phyloP scores from a whole-genome alignment of 2,113 vertebrate species.

The Semicossyphus pulcher region DNA sequence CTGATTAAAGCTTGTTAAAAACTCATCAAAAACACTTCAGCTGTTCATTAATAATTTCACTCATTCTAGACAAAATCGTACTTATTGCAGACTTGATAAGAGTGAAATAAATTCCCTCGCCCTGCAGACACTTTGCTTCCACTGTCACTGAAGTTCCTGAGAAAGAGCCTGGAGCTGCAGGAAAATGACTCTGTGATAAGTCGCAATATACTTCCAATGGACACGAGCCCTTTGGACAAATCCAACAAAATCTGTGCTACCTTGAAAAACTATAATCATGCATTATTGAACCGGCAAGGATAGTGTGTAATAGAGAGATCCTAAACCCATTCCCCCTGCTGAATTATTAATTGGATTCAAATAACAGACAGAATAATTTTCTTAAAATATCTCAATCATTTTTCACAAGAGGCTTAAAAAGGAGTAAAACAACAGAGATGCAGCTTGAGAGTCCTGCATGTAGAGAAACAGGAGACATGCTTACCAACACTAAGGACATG shows the following conservation, averaged over 20 bases:
- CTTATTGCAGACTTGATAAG: slow-evolving; percentile 3
- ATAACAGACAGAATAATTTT: slow-evolving; percentile 88
- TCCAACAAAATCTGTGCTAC: slow-evolving; percentile 83
- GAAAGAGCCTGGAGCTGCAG: slow-evolving; percentile 38
- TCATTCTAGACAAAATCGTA: neutral
- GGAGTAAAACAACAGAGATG: slow-evolving; percentile 71
- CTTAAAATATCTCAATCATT: slow-evolving; percentile 90
- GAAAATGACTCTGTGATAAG: slow-evolving; percentile 69
- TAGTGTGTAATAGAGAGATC: slow-evolving; percentile 89
- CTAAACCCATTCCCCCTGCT: slow-evolving; percentile 86
- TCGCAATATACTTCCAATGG: slow-evolving; percentile 65
- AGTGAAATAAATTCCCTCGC: slow-evolving; percentile 9
- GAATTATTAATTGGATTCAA: slow-evolving; percentile 88
- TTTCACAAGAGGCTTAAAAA: slow-evolving; percentile 74
- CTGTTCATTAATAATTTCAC: slow-evolving; percentile 6
- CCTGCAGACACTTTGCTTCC: slow-evolving; percentile 26
- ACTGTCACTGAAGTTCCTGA: slow-evolving; percentile 38
- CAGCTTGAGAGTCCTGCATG: neutral
- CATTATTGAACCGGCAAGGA: slow-evolving; percentile 87
- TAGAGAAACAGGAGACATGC: too few relatives aligned
- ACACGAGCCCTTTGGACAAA: slow-evolving; percentile 80
- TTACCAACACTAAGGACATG: too few relatives aligned
- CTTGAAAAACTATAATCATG: slow-evolving; percentile 87
- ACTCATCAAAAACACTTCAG: neutral
- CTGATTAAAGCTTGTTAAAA: slow-evolving; percentile 5